Conservation (phyloP, 2,113 vertebrate genomes). For the Crotalus helleri region DNA sequence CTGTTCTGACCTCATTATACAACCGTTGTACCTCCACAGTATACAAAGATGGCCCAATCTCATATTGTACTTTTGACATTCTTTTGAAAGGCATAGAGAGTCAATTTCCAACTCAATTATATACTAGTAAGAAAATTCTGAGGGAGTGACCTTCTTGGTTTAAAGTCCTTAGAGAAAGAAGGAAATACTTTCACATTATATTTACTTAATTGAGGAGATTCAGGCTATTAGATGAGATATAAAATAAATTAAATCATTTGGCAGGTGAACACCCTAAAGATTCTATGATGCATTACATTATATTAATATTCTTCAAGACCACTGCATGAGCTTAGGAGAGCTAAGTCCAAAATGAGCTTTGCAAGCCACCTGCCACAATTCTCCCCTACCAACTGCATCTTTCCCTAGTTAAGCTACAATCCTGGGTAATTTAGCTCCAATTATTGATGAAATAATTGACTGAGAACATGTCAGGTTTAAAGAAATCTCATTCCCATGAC, state of each 20-base stretch:
- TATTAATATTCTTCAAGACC: slow-evolving; percentile 75
- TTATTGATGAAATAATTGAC: slow-evolving; percentile 79
- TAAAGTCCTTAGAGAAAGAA: slow-evolving; percentile 71
- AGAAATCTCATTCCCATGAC: slow-evolving; percentile 64
- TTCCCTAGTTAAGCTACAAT: slow-evolving; percentile 71
- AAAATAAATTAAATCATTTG: slow-evolving; percentile 79
- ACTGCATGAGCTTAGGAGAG: slow-evolving; percentile 65
- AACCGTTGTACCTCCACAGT: not conserved
- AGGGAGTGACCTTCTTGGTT: slow-evolving; percentile 57
- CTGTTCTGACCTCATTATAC: not conserved
- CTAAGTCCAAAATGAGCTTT: slow-evolving; percentile 77
- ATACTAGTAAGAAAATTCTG: slow-evolving; percentile 55
- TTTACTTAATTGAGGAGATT: slow-evolving; percentile 77
- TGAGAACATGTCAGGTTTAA: slow-evolving; percentile 70
- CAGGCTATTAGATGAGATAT: slow-evolving; percentile 76
- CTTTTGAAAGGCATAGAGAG: slow-evolving; percentile 45
- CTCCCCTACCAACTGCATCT: slow-evolving; percentile 62
- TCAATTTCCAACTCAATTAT: slow-evolving; percentile 64
- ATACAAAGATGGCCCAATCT: not conserved
- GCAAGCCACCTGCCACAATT: slow-evolving; percentile 73
- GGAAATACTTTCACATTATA: slow-evolving; percentile 68
- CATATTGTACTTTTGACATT: slow-evolving; percentile 35
- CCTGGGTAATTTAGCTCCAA: slow-evolving; percentile 73
- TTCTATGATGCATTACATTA: slow-evolving; percentile 66
- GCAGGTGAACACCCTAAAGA: slow-evolving; percentile 75